Evolutionary conservation across 2,888 invertebrate species (phyloP).

Genomic region (Vanessa cardui): DNA sequence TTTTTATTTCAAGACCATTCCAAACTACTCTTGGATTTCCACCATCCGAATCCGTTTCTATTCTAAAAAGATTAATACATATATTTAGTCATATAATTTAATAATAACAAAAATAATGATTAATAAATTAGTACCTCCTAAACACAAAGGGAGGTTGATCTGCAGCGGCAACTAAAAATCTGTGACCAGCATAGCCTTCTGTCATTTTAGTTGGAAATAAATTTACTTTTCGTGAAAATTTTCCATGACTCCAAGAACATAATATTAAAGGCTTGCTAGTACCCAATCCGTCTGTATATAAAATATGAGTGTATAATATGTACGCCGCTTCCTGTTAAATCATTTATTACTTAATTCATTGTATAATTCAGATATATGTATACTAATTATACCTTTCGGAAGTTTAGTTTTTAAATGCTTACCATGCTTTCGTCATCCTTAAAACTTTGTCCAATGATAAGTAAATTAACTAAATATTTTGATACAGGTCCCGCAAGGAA

Average conservation of each 20-base stretch:
- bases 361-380: no score
- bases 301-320: conserved; percentile 88
- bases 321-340: conserved; percentile 84
- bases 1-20: conserved; percentile 90
- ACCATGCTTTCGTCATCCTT: conserved; percentile 77
- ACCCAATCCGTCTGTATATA: conserved; percentile 89
- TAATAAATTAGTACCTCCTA: conserved; percentile 73
- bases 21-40: conserved; percentile 76
- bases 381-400: not conserved
- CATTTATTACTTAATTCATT: not conserved
- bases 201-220: conserved; percentile 88
- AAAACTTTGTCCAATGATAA: conserved; percentile 87
- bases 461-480: conserved; percentile 86
- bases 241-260: conserved; percentile 87
- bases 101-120: not conserved
- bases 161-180: conserved; percentile 86
- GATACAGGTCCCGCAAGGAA: conserved; percentile 85
- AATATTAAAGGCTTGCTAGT: conserved; percentile 86
- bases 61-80: conserved; percentile 49
- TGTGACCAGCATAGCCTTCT: conserved; percentile 88
- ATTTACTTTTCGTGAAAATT: conserved; percentile 84
- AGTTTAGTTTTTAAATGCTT: conserved; percentile 46
- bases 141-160: conserved; percentile 90
- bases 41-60: conserved; percentile 71
- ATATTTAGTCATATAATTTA: not conserved